Evolutionary conservation across 2,888 invertebrate species (phyloP).

Genomic region (Corythucha ciliata): DNA sequence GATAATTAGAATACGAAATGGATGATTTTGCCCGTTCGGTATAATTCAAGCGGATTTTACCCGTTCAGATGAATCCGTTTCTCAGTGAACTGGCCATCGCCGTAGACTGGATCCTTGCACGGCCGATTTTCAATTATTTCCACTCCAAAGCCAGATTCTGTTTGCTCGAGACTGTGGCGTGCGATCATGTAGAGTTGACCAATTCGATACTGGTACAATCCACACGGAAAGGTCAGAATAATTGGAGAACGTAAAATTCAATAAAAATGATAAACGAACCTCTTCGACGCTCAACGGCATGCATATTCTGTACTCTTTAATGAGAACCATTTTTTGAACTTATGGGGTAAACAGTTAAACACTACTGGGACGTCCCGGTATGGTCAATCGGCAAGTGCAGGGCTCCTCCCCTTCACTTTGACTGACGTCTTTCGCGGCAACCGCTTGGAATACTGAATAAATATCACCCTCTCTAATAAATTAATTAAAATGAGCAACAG

Average conservation of each 20-base stretch:
- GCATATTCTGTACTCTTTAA: conserved; percentile 82
- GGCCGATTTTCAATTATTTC: conserved; percentile 79
- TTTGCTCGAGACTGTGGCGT: conserved; percentile 83
- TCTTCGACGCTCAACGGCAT: conserved; percentile 89
- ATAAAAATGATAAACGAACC: conserved; percentile 57
- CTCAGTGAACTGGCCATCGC: conserved; percentile 80
- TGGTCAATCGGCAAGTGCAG: too few species aligned
- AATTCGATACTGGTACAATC: conserved; percentile 62
- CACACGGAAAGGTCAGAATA: neutral
- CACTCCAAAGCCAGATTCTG: conserved; percentile 80
- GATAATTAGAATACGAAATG: too few species aligned
- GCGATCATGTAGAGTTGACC: conserved; percentile 94
- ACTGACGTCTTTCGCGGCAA: too few species aligned
- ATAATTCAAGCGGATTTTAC: conserved; percentile 43
- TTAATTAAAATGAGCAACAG: too few species aligned
- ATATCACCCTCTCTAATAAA: too few species aligned
- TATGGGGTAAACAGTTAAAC: too few species aligned
- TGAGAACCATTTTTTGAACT: conserved; percentile 72
- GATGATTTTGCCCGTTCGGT: neutral
- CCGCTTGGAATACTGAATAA: too few species aligned
- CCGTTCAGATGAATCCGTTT: conserved; percentile 82
- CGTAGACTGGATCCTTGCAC: conserved; percentile 67
- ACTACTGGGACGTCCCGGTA: too few species aligned
- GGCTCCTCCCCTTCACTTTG: too few species aligned
- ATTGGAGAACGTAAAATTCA: conserved; percentile 1